These are phyloP conservation scores for Penaeus indicus DNA, from an alignment of 1,140 invertebrate genomes.

Conservation along the genomic window DNA sequence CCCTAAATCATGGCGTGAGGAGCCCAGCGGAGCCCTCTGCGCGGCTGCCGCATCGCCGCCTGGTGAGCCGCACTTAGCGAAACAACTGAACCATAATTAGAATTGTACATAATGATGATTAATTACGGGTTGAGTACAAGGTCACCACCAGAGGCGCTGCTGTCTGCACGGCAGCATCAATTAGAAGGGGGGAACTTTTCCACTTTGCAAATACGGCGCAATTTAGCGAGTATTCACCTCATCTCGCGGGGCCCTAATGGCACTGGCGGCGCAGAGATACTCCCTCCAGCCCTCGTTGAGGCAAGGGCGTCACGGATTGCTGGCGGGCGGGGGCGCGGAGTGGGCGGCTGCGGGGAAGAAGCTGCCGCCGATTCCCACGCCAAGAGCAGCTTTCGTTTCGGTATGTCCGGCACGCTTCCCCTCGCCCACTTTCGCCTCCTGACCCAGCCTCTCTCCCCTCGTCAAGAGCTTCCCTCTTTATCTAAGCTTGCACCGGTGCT, in stretches of 20 bases:
- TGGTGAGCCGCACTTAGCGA: constrained; percentile 44
- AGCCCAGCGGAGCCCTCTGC: constrained; percentile 27
- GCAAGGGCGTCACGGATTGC: constrained; percentile 35
- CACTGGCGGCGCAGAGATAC: not conserved
- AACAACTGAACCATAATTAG: constrained; percentile 50
- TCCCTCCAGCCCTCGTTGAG: constrained; percentile 6
- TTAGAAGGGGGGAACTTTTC: constrained; percentile 33
- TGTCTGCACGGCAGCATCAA: constrained; percentile 50
- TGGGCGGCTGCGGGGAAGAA: not conserved
- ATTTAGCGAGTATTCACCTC: constrained; percentile 54
- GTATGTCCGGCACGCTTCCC: too few relatives aligned
- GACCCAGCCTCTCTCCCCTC: too few relatives aligned
- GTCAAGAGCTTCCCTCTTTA: too few relatives aligned
- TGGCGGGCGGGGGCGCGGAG: not conserved
- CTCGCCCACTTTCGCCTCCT: too few relatives aligned
- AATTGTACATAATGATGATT: constrained; percentile 59
- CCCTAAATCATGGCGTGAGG: constrained; percentile 36
- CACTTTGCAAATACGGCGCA: constrained; percentile 50
- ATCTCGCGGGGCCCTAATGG: constrained; percentile 1
- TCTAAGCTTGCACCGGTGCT: too few relatives aligned
- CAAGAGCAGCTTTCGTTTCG: too few relatives aligned
- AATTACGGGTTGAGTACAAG: constrained; percentile 55
- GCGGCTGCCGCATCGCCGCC: constrained; percentile 29
- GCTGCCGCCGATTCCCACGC: too few relatives aligned
- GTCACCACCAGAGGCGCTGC: constrained; percentile 57